Evolutionary conservation across 92 coral and sea anemone genomes (phyloP), one percentile per base, ranked within the genome.

Genomic region (Galaxea fascicularis): DNA sequence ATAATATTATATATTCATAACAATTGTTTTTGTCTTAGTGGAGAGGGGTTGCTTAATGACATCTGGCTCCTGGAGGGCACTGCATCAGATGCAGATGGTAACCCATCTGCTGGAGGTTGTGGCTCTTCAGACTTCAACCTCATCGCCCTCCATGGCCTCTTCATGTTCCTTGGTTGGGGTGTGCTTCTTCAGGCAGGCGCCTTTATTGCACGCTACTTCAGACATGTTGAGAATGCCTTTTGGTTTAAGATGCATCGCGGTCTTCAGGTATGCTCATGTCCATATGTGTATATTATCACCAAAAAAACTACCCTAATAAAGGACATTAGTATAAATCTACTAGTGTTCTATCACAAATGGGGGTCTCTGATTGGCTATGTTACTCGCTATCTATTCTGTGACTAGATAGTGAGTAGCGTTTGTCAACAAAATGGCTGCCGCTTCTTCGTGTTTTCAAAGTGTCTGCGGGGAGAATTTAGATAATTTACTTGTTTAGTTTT

Each of bases 111-210:
- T 10, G 89, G 83, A 27, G 95, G 87, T 26, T 96, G 99, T 78
- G 93, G 91, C 56, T 80, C 85, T 0, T 30, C 88, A 47, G 91
- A 89, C 65, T 94, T 96, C 74, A 96, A 89, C 79, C 92, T 91
- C 24, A 91, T 92, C 1, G 90, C 90, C 77, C 87, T 96, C 25
- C 99, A 96, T 77, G 99, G 98, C 8, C 90, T 96, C 70, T 92
- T 96, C 78, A 96, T 96, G 99, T 96, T 96, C 77, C 85, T 96
- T 82, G 99, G 99, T 1, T 96, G 99, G 99, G 99, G 99, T 4
- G 79, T 94, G 0, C 80, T 94, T 25, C 93, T 96, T 49, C 99
- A 96, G 71, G 91, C 90, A 11, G 99, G 99, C 4, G 98, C 95
- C 70, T 96, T 96, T 84, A 77, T 96, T 24, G 99, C 96, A 35